phyloP scores from a whole-genome alignment of 1,140 invertebrate genomes.

The Eurosta solidaginis region DNA sequence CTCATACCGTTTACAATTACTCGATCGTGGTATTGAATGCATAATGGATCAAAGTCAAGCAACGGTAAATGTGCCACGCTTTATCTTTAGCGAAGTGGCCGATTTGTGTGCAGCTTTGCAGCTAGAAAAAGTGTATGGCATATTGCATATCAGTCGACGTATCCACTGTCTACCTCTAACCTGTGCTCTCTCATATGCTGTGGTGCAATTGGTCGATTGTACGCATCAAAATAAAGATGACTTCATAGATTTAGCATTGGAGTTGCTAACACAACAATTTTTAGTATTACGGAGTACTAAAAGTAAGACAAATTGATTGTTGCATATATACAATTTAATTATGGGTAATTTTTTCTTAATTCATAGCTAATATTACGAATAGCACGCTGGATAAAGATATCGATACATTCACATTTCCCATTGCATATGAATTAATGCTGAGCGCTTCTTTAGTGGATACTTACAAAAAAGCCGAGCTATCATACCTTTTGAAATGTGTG shows the following conservation, averaged over 20 bases:
- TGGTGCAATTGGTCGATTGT: conserved; percentile 47
- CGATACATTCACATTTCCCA: conserved; percentile 49
- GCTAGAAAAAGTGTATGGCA: conserved; percentile 43
- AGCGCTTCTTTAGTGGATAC: conserved; percentile 39
- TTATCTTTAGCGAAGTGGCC: conserved; percentile 45
- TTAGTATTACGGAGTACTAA: neutral
- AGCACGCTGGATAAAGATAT: conserved; percentile 34
- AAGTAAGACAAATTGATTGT: neutral
- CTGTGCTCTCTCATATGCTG: conserved; percentile 49
- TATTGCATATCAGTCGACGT: conserved; percentile 44
- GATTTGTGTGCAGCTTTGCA: conserved; percentile 43
- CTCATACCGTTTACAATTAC: conserved; percentile 37
- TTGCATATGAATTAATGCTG: conserved; percentile 49
- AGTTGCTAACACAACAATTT: conserved; percentile 52
- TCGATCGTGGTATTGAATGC: conserved; percentile 46
- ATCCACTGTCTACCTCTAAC: conserved; percentile 47
- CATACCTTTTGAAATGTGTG: conserved; percentile 47
- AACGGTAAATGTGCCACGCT: conserved; percentile 43
- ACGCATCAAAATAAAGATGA: conserved; percentile 39
- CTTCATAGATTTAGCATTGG: conserved; percentile 48
- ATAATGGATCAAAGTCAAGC: conserved; percentile 46
- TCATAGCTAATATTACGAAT: neutral
- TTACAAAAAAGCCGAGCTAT: conserved; percentile 39
- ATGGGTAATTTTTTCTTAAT: neutral
- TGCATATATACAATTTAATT: neutral